Base-by-base conservation (phyloP, 2,797 vertebrate genomes). In the Melopsittacus undulatus region DNA sequence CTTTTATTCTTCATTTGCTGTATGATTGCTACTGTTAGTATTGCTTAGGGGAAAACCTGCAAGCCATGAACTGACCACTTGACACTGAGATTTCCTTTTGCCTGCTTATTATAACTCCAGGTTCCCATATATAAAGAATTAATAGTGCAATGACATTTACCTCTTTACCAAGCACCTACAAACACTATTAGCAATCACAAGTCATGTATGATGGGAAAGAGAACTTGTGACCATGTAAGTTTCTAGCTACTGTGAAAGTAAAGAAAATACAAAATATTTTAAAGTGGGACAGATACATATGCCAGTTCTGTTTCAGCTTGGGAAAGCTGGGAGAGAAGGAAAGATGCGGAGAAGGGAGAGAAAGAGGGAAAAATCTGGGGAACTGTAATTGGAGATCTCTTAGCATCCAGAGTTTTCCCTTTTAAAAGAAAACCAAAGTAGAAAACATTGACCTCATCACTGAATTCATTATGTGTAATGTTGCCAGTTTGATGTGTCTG, bases 221-320 rank as follows among this genome's bases (percentile, higher is more conserved):
- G 8, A 40, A 34, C 26, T 52, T 83, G 17, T 67, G 21, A 42
- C 4, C 0, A 1, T 30, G 0, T 5, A 40, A 27, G 19, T 51
- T 75, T 93, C n/a, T 43, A 81, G 5, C 18, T 42, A 67, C 6
- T 1, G 1, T 43, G 20, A 62, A 88, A 89, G 12, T 10, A 74
- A 67, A 74, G 16, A 77, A 90, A 81, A 81, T 18, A 7, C 20
- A 61, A 84, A 90, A 63, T 51, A 49, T 72, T 89, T 83, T 85
- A 15, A 66, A 83, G 34, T 36, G 29, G 15, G 22, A 7, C 13
- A 43, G 42, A 46, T 83, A 40, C 9, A 7, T 80, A 13, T 14
- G 13, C 10, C 32, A 40, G 6, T 81, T 92, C 30, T 84, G 8
- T 54, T 69, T 59, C 7, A 40, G 24, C 4, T 40, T 43, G 38